phyloP scores from a whole-genome alignment of 1,140 invertebrate genomes.

The Episyrphus balteatus region DNA sequence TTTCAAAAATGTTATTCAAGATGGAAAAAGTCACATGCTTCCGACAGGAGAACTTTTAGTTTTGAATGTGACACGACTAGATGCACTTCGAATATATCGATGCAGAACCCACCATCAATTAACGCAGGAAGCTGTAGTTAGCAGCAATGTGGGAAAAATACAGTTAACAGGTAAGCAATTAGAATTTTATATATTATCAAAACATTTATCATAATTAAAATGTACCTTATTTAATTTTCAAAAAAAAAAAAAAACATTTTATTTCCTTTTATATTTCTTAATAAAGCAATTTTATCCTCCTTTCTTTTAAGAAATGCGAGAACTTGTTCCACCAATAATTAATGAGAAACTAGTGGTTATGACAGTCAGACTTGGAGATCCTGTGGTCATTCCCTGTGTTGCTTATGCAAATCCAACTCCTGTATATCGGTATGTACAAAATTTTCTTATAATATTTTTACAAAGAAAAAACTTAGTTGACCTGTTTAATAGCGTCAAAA shows the following conservation, averaged over 20 bases:
- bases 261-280: neutral
- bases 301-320: slow-evolving; percentile 35
- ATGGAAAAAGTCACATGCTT: slow-evolving; percentile 66
- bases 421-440: slow-evolving; percentile 44
- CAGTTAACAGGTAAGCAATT: slow-evolving; percentile 51
- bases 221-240: neutral
- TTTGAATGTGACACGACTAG: slow-evolving; percentile 57
- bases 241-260: neutral
- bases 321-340: slow-evolving; percentile 42
- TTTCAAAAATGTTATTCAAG: slow-evolving; percentile 40
- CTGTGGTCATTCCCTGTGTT: slow-evolving; percentile 52
- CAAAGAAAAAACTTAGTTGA: too few relatives aligned
- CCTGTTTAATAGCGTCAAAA: too few relatives aligned
- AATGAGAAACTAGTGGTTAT: slow-evolving; percentile 41
- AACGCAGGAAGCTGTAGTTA: slow-evolving; percentile 50
- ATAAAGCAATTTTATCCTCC: neutral
- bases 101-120: slow-evolving; percentile 29
- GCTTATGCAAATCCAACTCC: slow-evolving; percentile 51
- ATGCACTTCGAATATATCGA: slow-evolving; percentile 44
- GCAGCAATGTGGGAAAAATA: slow-evolving; percentile 53
- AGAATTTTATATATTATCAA: neutral
- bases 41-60: slow-evolving; percentile 67
- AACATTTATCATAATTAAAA: neutral
- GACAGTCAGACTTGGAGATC: slow-evolving; percentile 42
- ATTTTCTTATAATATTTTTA: too few relatives aligned